Evolutionary conservation across 1,140 invertebrate species (phyloP).

Genomic region (Eriosoma lanigerum): DNA sequence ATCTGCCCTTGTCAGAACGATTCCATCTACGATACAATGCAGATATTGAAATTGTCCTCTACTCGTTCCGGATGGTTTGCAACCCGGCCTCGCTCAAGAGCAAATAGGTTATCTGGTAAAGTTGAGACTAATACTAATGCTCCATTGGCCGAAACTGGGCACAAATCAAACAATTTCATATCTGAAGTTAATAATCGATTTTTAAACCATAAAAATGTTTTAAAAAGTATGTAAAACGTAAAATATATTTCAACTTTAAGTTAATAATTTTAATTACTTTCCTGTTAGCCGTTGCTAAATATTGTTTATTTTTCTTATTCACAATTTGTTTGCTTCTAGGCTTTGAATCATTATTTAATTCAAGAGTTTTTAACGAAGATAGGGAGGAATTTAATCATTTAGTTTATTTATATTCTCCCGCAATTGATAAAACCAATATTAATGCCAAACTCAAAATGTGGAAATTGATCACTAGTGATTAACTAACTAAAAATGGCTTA

Average conservation of each 20-base stretch:
- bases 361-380: not conserved
- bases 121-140: no score
- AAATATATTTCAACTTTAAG: not conserved
- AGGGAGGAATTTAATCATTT: not conserved
- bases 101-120: no score
- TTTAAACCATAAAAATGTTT: not conserved
- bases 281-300: not conserved
- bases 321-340: not conserved
- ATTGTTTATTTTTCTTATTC: not conserved
- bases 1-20: no score
- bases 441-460: not conserved
- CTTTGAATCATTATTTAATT: conserved; percentile 5
- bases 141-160: no score
- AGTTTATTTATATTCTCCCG: not conserved
- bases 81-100: no score
- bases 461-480: not conserved
- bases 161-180: not conserved
- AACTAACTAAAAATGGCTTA: conserved; percentile 1
- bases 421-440: not conserved
- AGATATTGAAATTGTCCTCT: no score
- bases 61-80: no score
- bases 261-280: conserved; percentile 10
- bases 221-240: not conserved
- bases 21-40: no score
- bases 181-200: not conserved